phyloP scores from a whole-genome alignment of 53 echinoderm and acorn worm species.

The Echinometra lucunter region DNA sequence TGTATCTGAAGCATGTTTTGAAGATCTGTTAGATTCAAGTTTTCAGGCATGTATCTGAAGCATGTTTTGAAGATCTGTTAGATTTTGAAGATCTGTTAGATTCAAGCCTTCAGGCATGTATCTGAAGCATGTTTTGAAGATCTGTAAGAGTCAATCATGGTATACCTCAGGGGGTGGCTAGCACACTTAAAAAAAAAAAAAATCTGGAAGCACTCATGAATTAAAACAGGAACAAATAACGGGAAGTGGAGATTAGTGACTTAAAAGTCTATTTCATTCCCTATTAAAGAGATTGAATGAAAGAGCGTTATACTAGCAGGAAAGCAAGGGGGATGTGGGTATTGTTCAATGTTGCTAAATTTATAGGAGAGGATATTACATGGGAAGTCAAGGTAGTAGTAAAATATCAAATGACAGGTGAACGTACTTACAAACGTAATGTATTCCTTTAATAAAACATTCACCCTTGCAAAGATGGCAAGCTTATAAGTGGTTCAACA shows the following conservation, averaged over 20 bases:
- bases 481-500: background rate
- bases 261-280: background rate
- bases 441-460: background rate
- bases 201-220: background rate
- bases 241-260: slow-evolving; percentile 28
- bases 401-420: background rate
- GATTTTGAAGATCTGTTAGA: too few relatives aligned
- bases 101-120: too few relatives aligned
- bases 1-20: too few relatives aligned
- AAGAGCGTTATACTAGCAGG: background rate
- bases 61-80: too few relatives aligned
- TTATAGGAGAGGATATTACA: background rate
- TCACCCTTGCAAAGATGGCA: background rate
- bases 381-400: background rate
- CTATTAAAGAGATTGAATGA: background rate
- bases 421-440: background rate
- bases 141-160: background rate
- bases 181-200: background rate
- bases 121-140: background rate
- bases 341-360: slow-evolving; percentile 9
- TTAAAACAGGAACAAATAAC: slow-evolving; percentile 19
- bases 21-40: too few relatives aligned
- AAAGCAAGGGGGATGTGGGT: background rate
- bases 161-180: background rate
- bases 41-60: too few relatives aligned